These are phyloP conservation scores for Euwallacea fornicatus DNA, from an alignment of 1,140 invertebrate species.

Conservation along the genomic window DNA sequence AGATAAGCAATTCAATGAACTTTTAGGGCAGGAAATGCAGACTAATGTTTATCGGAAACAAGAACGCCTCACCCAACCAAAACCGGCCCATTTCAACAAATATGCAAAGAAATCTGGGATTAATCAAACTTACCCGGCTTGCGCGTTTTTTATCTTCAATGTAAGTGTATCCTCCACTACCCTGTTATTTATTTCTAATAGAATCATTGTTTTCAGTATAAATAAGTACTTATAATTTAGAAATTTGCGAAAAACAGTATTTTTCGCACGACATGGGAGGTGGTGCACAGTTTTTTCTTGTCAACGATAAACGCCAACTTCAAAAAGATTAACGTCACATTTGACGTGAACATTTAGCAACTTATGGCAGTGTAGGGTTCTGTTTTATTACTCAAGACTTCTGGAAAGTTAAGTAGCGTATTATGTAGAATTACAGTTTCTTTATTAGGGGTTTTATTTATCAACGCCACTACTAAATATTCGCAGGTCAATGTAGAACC, in stretches of 20 bases:
- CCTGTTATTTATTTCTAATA: conserved; percentile 98
- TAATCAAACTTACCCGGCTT: conserved; percentile 79
- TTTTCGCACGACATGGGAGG: conserved; percentile 41
- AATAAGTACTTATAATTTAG: conserved; percentile 38
- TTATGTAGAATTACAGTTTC: too few species aligned
- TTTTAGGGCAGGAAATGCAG: conserved; percentile 29
- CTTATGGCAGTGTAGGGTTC: too few species aligned
- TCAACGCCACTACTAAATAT: too few species aligned
- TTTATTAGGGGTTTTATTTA: too few species aligned
- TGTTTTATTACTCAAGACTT: too few species aligned
- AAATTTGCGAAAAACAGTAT: conserved; percentile 34
- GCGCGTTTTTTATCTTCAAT: conserved; percentile 93
- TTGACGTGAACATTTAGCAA: too few species aligned
- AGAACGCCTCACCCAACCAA: conserved; percentile 40
- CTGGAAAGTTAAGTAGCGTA: too few species aligned
- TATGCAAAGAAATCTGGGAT: conserved; percentile 4
- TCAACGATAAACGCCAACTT: too few species aligned
- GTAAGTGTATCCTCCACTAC: conserved; percentile 95
- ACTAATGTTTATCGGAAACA: conserved; percentile 25
- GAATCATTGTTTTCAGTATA: conserved; percentile 78
- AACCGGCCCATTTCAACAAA: conserved; percentile 26
- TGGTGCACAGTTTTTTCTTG: conserved; percentile 1
- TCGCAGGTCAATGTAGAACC: too few species aligned
- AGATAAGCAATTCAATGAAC: conserved; percentile 17
- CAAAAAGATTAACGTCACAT: too few species aligned